These are phyloP conservation scores for Novumbra hubbsi DNA, from an alignment of 2,797 vertebrate genomes.

Conservation along the genomic window DNA sequence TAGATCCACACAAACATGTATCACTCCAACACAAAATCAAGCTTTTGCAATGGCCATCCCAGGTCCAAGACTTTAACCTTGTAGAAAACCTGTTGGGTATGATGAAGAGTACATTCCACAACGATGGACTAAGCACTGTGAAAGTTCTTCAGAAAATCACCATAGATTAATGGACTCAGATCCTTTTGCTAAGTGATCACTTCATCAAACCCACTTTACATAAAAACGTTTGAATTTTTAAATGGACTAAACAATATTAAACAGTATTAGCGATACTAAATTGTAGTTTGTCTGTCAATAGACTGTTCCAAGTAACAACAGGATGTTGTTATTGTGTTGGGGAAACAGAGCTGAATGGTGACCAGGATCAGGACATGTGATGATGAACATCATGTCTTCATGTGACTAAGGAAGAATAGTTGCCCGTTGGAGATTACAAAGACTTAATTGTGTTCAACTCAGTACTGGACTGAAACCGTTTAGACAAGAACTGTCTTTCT, in stretches of 20 bases:
- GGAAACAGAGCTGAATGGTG: slow-evolving; percentile 43
- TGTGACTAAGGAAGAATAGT: slow-evolving; percentile 75
- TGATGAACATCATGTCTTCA: slow-evolving; percentile 69
- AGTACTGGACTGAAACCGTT: slow-evolving; percentile 32
- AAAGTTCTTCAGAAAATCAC: too few relatives aligned
- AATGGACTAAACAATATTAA: neutral
- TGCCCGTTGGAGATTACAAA: slow-evolving; percentile 61
- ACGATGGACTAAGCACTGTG: too few relatives aligned
- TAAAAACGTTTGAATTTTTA: too few relatives aligned
- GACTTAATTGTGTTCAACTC: slow-evolving; percentile 63
- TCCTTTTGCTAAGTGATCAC: too few relatives aligned
- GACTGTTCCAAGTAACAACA: neutral
- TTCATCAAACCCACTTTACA: too few relatives aligned
- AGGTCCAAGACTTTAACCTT: too few relatives aligned
- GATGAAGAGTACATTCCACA: too few relatives aligned
- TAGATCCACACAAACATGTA: too few relatives aligned
- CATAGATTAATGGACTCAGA: too few relatives aligned
- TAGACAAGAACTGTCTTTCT: slow-evolving; percentile 47
- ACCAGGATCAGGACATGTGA: slow-evolving; percentile 71
- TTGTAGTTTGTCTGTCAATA: neutral
- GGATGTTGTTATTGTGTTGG: slow-evolving; percentile 31
- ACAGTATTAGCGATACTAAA: neutral
- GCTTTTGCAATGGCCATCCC: too few relatives aligned
- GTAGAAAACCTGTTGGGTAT: too few relatives aligned
- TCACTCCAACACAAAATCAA: too few relatives aligned